Base-by-base conservation (phyloP, 1,140 invertebrate species). In the Ctenoplectra terminalis region DNA sequence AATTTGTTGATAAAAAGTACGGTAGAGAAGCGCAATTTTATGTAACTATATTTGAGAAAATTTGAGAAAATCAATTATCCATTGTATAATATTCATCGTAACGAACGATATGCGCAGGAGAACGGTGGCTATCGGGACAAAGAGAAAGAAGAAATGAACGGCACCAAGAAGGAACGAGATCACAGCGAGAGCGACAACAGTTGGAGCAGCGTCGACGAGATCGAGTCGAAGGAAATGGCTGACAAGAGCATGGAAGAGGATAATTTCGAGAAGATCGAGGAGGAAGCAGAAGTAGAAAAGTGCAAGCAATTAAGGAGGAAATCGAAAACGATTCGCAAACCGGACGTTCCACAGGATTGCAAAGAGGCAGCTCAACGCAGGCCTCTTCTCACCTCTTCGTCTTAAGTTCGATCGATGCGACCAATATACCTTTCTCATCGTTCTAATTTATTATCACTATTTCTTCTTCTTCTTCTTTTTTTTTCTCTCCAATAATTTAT, bases 171-270 rank as follows among this genome's bases (percentile, higher is more conserved):
- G 48, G 80, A 78, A 17, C 46, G 66, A 20, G 88, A 90, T n/a
- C 69, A 61, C 2, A 91, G 90, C 73, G 90, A 89, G 58, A 92
- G 90, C 64, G 90, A 91, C 1, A 86, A 86, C 31, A 92, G 90
- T 76, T 93, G 91, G 91, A 91, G 91, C 73, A 92, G 91, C 70
- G 87, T 89, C 20, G 91, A 92, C n/a, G 91, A 88, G 56, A 82
- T 86, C 26, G 80, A 86, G 50, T 31, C 64, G 58, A 86, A 82
- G 63, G 56, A 52, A 56, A 75, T 67, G 23, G 70, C 43, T 13
- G 81, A 76, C 34, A 79, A 72, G 31, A 77, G 79, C 2, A 76
- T 70, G 13, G 81, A 73, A 17, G 82, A 88, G 23, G 70, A 83
- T 34, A 61, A 67, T 69, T 60, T 66, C 34, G 74, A 73, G 60